Percentiles rank a stretch among this genome's conserved stretches.
Evolutionary conservation across 2,888 invertebrate species (phyloP).

Genomic region (Lochmaea capreae): DNA sequence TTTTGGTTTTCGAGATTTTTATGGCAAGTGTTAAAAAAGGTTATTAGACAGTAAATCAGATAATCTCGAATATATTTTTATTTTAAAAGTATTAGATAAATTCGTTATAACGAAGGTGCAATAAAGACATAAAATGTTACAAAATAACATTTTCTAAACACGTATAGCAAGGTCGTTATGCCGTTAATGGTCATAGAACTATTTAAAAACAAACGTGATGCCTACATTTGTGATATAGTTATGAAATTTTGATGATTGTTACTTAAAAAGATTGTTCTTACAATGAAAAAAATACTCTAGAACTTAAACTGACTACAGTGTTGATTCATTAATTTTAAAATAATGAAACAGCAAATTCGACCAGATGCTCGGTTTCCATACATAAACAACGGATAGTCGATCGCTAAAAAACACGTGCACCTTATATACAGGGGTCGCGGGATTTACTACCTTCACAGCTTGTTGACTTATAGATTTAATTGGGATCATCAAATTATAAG

Average conservation of each 20-base stretch:
- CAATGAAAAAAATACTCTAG: too few species aligned
- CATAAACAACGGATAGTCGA: too few species aligned
- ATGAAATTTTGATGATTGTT: not conserved
- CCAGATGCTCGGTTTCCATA: too few species aligned
- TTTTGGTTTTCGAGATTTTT: constrained; percentile 9
- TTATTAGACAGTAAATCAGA: constrained; percentile 28
- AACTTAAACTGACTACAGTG: too few species aligned
- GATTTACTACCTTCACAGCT: too few species aligned
- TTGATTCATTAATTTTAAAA: too few species aligned
- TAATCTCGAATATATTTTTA: constrained; percentile 19
- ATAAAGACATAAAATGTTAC: constrained; percentile 30
- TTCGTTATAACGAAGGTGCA: constrained; percentile 20
- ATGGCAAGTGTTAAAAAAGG: constrained; percentile 31
- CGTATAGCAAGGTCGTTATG: constrained; percentile 7
- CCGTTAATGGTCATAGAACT: constrained; percentile 10
- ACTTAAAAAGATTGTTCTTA: not conserved
- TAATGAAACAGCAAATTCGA: too few species aligned
- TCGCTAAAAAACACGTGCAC: too few species aligned
- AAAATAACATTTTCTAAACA: constrained; percentile 24
- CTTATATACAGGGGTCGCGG: too few species aligned
- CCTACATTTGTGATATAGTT: not conserved
- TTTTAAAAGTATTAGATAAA: constrained; percentile 26
- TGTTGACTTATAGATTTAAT: too few species aligned
- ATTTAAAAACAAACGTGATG: not conserved
- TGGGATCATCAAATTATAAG: too few species aligned